phyloP scores from a whole-genome alignment of 92 coral and sea anemone genomes.

The Siderastrea radians region DNA sequence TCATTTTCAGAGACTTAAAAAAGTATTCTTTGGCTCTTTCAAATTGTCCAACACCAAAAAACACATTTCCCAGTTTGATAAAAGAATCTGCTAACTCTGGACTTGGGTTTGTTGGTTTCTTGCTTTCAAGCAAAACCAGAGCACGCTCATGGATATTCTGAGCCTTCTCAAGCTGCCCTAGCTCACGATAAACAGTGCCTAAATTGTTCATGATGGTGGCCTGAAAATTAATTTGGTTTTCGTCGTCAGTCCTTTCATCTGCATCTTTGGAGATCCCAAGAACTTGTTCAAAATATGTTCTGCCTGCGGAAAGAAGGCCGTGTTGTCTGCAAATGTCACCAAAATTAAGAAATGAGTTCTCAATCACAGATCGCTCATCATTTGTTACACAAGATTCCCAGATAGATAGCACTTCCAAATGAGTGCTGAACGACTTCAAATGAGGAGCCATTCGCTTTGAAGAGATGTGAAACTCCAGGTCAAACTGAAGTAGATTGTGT shows the following conservation, averaged over 20 bases:
- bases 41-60: background rate
- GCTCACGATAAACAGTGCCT: background rate
- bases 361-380: background rate
- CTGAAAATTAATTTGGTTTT: background rate
- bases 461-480: constrained; percentile 13
- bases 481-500: background rate
- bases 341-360: background rate
- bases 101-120: background rate
- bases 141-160: background rate
- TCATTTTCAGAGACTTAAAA: background rate
- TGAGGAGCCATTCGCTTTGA: constrained; percentile 23
- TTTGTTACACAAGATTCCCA: background rate
- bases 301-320: background rate
- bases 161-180: background rate
- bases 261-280: background rate
- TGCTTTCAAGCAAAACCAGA: background rate
- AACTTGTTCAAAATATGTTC: background rate
- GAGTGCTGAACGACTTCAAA: background rate
- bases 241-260: background rate
- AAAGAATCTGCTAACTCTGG: constrained; percentile 19
- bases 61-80: constrained; percentile 18
- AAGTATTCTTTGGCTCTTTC: background rate
- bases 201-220: background rate
- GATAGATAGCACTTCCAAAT: background rate
- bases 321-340: constrained; percentile 4